Evolutionary conservation across 2,113 vertebrate genomes (phyloP), one percentile per base, ranked within the genome.

Genomic region (Chloropsis hardwickii): DNA sequence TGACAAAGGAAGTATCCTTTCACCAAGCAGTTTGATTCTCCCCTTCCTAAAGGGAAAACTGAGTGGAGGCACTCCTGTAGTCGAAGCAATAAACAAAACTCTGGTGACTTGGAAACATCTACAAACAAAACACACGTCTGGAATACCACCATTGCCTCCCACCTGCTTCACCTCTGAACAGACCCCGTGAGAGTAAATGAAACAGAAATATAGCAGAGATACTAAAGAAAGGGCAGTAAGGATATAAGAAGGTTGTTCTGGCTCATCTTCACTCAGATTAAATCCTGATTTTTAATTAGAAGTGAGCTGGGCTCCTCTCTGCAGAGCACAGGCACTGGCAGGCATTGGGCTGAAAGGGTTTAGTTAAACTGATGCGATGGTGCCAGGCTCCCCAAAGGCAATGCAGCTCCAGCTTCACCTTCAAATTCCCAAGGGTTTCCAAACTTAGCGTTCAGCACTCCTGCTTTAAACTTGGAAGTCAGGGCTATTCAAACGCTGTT

Each of bases 261-360:
- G 62, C 25, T 66, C 54, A 70, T 62, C 54, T 51, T 57, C 72
- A 56, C 39, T 81, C 54, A 12, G 54, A 53, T 73, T 56, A 58
- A 81, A 92, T 24, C 27, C 51, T 67, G 83, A 53, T 67, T 92
- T 69, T 88, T 91, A 91, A 81, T 67, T 60, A 69, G n/a, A 35
- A 88, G 10, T 58, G 39, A 61, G 47, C 14, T 29, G 61, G 48
- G 28, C 21, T 72, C 11, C 61, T 57, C 50, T 87, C 48, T 91
- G 57, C 31, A 54, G 35, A 61, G 47, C 44, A 31, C 5, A 6
- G 45, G 40, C 72, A 73, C 29, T 48, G 60, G 39, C 51, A 86
- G 50, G 44, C 1, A 0, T 58, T 33, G 45, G 54, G 28, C 44
- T 37, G 54, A 35, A 5, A 19, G 21, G 27, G 35, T 88, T 92